Conservation (phyloP, 1,140 invertebrate species). For the Drepana arcuata region DNA sequence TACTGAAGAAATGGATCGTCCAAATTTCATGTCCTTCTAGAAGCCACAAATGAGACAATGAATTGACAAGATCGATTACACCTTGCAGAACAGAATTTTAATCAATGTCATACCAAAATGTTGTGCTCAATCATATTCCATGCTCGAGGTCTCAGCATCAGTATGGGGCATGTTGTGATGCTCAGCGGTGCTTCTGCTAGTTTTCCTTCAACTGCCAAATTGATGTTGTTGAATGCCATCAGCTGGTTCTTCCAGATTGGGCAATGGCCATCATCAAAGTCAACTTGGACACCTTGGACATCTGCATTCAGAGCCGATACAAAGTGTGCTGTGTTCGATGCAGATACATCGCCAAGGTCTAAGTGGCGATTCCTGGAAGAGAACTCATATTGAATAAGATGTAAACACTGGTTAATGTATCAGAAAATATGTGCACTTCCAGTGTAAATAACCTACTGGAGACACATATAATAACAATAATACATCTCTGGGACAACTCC, state of each 20-base stretch:
- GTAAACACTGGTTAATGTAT: too few species aligned
- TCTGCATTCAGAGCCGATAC: slow-evolving; percentile 66
- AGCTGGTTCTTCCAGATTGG: slow-evolving; percentile 82
- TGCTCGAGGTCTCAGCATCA: slow-evolving; percentile 80
- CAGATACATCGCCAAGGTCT: slow-evolving; percentile 76
- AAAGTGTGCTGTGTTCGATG: slow-evolving; percentile 72
- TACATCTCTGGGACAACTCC: too few species aligned
- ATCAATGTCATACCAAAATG: slow-evolving; percentile 73
- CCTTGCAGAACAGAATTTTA: too few species aligned
- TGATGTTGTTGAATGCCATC: slow-evolving; percentile 76
- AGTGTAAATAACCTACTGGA: too few species aligned
- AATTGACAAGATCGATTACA: too few species aligned
- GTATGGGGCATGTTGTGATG: slow-evolving; percentile 70
- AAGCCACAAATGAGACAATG: not conserved
- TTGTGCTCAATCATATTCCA: slow-evolving; percentile 85
- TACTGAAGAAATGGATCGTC: too few species aligned
- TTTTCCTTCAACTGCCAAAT: slow-evolving; percentile 71
- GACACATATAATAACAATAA: too few species aligned
- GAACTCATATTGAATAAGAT: too few species aligned
- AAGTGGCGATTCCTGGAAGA: slow-evolving; percentile 68
- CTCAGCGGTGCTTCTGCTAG: slow-evolving; percentile 66
- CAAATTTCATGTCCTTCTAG: too few species aligned
- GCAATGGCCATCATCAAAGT: slow-evolving; percentile 83
- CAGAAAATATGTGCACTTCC: too few species aligned
- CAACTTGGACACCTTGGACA: slow-evolving; percentile 75